phyloP scores from a whole-genome alignment of 2,888 invertebrate genomes.

The Drosophila atroscutellata region DNA sequence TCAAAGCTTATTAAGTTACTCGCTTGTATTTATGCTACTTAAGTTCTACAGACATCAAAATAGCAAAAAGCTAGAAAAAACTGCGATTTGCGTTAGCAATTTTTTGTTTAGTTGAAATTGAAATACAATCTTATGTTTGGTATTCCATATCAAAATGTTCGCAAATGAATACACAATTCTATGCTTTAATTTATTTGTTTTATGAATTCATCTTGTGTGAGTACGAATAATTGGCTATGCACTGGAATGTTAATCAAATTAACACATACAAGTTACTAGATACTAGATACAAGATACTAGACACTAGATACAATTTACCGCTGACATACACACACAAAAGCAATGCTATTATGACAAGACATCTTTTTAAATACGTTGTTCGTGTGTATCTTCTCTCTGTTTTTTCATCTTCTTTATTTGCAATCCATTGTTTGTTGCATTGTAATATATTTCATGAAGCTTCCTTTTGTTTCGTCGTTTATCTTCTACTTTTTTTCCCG shows the following conservation, averaged over 20 bases:
- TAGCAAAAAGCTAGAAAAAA: conserved; percentile 77
- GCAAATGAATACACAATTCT: conserved; percentile 51
- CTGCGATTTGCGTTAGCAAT: conserved; percentile 55
- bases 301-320: conserved; percentile 23
- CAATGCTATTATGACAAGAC: conserved; percentile 40
- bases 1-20: conserved; percentile 49
- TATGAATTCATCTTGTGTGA: conserved; percentile 30
- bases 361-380: conserved; percentile 28
- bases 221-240: conserved; percentile 70
- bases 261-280: conserved; percentile 46
- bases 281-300: conserved; percentile 12
- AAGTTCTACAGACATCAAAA: conserved; percentile 71
- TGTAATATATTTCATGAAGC: conserved; percentile 14
- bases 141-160: conserved; percentile 26
- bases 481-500: conserved; percentile 10
- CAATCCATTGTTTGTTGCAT: conserved; percentile 1
- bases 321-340: conserved; percentile 48
- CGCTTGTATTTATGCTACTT: conserved; percentile 69
- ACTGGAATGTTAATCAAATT: conserved; percentile 72
- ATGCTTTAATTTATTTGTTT: conserved; percentile 13
- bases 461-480: neutral
- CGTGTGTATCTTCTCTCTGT: conserved; percentile 5
- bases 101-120: conserved; percentile 25
- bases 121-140: conserved; percentile 35
- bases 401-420: neutral